Evolutionary conservation across 35 echinoderm and acorn worm genomes (phyloP).

Genomic region (Patiria miniata): DNA sequence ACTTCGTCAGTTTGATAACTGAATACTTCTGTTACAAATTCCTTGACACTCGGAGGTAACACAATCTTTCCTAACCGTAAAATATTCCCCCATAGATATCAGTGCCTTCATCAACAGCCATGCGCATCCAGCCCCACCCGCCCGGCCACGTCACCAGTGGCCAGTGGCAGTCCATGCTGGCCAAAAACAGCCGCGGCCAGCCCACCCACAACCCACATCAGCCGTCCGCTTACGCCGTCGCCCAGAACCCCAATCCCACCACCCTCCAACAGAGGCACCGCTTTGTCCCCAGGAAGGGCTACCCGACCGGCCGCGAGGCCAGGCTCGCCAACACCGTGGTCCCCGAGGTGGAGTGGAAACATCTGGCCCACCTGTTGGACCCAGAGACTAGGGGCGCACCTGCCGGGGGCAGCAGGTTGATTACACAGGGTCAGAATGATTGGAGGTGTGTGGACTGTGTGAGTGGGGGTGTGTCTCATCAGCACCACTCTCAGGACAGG

Average conservation of each 20-base stretch:
- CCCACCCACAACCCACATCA: conserved; percentile 17
- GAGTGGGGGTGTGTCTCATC: conserved; percentile 11
- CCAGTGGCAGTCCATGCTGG: conserved; percentile 39
- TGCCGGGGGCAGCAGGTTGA: conserved; percentile 32
- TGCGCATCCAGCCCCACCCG: conserved; percentile 25
- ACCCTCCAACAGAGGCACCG: conserved; percentile 60
- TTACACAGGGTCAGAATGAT: conserved; percentile 53
- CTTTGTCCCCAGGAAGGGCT: conserved; percentile 69
- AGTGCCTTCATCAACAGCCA: conserved; percentile 53
- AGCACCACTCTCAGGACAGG: conserved; percentile 31
- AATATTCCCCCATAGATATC: not conserved
- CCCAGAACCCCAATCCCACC: not conserved
- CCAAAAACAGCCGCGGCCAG: conserved; percentile 21
- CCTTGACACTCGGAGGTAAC: too few relatives aligned
- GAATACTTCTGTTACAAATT: too few relatives aligned
- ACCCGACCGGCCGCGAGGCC: conserved; percentile 34
- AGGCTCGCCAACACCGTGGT: conserved; percentile 46
- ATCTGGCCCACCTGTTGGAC: conserved; percentile 54
- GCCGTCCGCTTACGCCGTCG: not conserved
- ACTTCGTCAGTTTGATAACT: too few relatives aligned
- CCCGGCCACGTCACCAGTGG: conserved; percentile 22
- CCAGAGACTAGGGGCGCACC: conserved; percentile 21
- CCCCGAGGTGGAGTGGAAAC: conserved; percentile 57
- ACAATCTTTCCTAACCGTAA: too few relatives aligned
- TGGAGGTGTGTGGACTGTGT: conserved; percentile 50